Conservation (phyloP, 2,113 vertebrate genomes). For the Datnioides undecimradiatus region DNA sequence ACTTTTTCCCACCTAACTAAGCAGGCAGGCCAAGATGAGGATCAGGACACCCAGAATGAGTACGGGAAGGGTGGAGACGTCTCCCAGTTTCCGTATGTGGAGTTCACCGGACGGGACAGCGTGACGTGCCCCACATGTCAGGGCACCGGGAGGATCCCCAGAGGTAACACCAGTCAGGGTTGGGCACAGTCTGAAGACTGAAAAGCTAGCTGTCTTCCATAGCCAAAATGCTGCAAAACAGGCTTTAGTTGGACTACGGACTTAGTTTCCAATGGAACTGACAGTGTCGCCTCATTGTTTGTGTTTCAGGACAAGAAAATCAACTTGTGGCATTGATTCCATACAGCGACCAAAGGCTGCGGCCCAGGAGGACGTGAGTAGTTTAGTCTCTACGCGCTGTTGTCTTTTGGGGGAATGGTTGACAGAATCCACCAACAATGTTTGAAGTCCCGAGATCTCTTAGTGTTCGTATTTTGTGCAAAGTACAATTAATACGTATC, state of each 20-base stretch:
- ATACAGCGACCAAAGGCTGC: conserved; percentile 94
- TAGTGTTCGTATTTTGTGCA: neutral
- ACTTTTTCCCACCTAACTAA: conserved; percentile 88
- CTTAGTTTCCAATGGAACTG: neutral
- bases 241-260: neutral
- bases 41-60: conserved; percentile 77
- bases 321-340: conserved; percentile 96
- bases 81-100: conserved; percentile 95
- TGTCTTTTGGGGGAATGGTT: neutral
- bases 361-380: conserved; percentile 92
- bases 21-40: conserved; percentile 82
- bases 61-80: conserved; percentile 88
- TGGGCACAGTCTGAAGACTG: neutral
- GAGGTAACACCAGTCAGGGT: conserved; percentile 82
- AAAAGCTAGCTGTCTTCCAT: neutral
- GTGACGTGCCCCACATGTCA: conserved; percentile 97
- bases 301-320: conserved; percentile 91
- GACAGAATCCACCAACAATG: neutral
- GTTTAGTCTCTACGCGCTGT: neutral
- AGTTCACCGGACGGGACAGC: conserved; percentile 95
- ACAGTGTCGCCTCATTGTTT: conserved; percentile 12
- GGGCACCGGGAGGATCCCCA: conserved; percentile 94
- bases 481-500: neutral
- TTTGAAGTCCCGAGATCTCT: neutral
- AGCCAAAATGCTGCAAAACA: neutral